phyloP scores from a whole-genome alignment of 1,140 invertebrate species.

The Leptonema lineaticorne region DNA sequence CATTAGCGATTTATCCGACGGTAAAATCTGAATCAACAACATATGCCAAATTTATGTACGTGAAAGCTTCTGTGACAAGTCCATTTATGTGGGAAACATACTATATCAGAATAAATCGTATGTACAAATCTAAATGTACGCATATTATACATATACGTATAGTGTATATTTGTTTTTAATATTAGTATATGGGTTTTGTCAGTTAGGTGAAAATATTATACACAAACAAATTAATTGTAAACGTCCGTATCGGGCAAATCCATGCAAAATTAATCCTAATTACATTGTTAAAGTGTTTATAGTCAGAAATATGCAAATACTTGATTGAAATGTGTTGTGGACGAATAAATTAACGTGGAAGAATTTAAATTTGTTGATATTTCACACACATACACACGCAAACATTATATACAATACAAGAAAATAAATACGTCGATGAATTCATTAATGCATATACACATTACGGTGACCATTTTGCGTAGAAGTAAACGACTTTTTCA shows the following conservation, averaged over 20 bases:
- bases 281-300: background rate
- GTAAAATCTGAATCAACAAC: slow-evolving; percentile 1
- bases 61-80: background rate
- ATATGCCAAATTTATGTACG: slow-evolving; percentile 3
- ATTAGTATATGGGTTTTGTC: too few species aligned
- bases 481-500: too few species aligned
- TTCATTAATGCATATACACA: too few species aligned
- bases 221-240: background rate
- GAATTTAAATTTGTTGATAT: background rate
- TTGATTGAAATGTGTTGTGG: background rate
- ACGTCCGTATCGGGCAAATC: background rate
- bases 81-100: background rate
- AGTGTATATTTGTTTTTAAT: background rate
- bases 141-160: background rate
- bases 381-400: background rate
- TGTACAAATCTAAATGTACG: background rate
- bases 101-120: background rate
- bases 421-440: too few species aligned
- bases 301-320: background rate
- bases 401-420: background rate
- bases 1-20: slow-evolving; percentile 2
- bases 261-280: background rate
- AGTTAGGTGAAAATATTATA: background rate
- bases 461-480: too few species aligned
- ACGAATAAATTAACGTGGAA: background rate